These are phyloP conservation scores for Zeuzera pyrina DNA, from an alignment of 2,888 invertebrate genomes.

Conservation along the genomic window DNA sequence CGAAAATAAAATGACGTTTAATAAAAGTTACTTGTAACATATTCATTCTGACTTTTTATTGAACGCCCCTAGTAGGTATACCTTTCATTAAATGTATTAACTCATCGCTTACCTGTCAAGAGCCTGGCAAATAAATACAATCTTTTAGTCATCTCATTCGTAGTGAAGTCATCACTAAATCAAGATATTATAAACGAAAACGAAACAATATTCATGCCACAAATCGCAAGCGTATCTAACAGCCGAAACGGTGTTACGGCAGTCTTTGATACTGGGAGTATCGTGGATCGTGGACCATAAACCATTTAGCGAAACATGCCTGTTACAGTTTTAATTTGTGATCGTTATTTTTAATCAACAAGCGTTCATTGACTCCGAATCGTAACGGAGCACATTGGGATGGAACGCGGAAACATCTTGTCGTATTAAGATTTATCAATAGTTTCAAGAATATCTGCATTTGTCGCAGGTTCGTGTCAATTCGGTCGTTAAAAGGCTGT, in stretches of 20 bases:
- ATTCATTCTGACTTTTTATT: too few species aligned
- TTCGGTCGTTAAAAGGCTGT: conserved; percentile 1
- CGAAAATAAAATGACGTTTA: too few species aligned
- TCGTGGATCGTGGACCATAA: conserved; percentile 18
- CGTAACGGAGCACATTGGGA: conserved; percentile 26
- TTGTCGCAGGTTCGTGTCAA: conserved; percentile 11
- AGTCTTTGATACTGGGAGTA: conserved; percentile 15
- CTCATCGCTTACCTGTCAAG: too few species aligned
- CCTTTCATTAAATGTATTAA: too few species aligned
- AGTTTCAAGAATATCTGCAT: not conserved
- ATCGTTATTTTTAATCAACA: conserved; percentile 41
- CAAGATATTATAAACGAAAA: conserved; percentile 7
- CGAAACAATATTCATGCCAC: conserved; percentile 11
- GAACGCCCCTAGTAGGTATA: too few species aligned
- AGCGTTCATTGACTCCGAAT: conserved; percentile 36
- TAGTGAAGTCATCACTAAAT: not conserved
- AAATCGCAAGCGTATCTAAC: conserved; percentile 11
- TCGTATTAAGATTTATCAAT: not conserved
- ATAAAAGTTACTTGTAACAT: too few species aligned
- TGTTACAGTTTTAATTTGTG: conserved; percentile 26
- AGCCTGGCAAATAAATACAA: too few species aligned
- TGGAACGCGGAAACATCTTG: conserved; percentile 4
- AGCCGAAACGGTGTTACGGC: conserved; percentile 13
- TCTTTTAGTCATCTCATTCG: too few species aligned
- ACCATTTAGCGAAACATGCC: conserved; percentile 26